Conservation (phyloP, 2,888 invertebrate species). For the Platycheirus rosarum region DNA sequence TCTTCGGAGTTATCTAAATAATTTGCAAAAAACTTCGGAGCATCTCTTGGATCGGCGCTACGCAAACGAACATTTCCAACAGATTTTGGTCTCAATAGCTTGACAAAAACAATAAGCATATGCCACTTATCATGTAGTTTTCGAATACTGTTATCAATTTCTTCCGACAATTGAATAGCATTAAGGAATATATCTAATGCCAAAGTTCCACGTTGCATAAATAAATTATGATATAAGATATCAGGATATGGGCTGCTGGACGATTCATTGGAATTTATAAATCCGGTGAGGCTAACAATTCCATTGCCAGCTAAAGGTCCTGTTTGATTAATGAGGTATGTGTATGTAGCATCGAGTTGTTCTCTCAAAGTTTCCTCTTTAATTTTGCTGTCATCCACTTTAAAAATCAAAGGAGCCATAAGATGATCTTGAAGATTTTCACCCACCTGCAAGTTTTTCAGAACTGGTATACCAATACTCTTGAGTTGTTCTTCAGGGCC, state of each 20-base stretch:
- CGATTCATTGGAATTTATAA: slow-evolving; percentile 82
- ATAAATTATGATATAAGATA: slow-evolving; percentile 51
- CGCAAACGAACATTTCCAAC: slow-evolving; percentile 83
- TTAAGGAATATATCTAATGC: slow-evolving; percentile 70
- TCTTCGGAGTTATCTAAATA: slow-evolving; percentile 84
- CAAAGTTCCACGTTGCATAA: slow-evolving; percentile 73
- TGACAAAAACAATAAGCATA: slow-evolving; percentile 76
- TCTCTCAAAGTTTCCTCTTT: slow-evolving; percentile 25
- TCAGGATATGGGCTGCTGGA: slow-evolving; percentile 75
- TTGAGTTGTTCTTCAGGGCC: slow-evolving; percentile 75
- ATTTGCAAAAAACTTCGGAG: slow-evolving; percentile 85
- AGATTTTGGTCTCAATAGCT: slow-evolving; percentile 80
- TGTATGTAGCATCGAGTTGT: slow-evolving; percentile 54
- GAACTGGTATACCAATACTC: slow-evolving; percentile 70
- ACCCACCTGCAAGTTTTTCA: slow-evolving; percentile 84
- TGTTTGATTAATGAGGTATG: slow-evolving; percentile 80
- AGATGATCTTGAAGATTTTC: slow-evolving; percentile 92
- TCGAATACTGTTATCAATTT: slow-evolving; percentile 74
- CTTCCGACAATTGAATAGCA: slow-evolving; percentile 75
- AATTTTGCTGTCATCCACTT: slow-evolving; percentile 79
- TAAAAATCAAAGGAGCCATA: slow-evolving; percentile 82
- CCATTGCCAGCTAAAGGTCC: slow-evolving; percentile 79
- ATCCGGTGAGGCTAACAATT: slow-evolving; percentile 82
- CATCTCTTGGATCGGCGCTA: slow-evolving; percentile 83
- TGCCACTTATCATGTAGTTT: slow-evolving; percentile 68